Base-by-base conservation (phyloP, 2,888 invertebrate species). In the Rhagium mordax region DNA sequence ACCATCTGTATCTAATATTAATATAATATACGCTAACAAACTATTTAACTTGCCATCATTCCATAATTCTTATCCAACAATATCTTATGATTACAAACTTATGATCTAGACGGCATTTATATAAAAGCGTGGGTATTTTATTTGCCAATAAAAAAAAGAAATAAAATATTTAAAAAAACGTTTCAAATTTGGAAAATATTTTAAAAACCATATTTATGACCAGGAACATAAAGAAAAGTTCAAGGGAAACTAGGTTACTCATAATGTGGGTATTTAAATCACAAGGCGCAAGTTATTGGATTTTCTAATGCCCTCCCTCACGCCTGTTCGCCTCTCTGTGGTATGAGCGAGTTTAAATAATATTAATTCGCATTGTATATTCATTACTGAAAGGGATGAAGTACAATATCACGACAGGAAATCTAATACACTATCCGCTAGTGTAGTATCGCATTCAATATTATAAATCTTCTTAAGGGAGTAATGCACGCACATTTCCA, bases 371-470 rank as follows among this genome's bases (percentile, higher is more conserved):
- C 55, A 57, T 27, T 27, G 55, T 57, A 24, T 15, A 27, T 57
- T 24, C 29, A 29, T 41, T 29, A 60, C 60, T 7, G 48, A 61
- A 61, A 61, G 61, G 61, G 61, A 61, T 61, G 48, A 61, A 48
- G 57, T 20, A 24, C 3, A 57, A 57, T 51, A 64, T 64, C 16
- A 51, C 64, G 27, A 18, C 49, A 53, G 33, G 65, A 53, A 76
- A 76, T 72, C 64, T 21, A 49, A 76, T 76, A 76, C 72, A 61
- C 65, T 65, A 69, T 71, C 68, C 74, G 70, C 74, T 72, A 70
- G 72, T 71, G 71, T 73, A 70, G 76, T 53, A 76, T 74, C 74
- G 68, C 68, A 72, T 74, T 72, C 74, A 68, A 76, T 76, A 72
- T 76, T 67, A 73, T 69, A 74, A 76, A 76, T 74, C 76, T 64